Conservation (phyloP, 2,888 invertebrate species). For the Agrotis segetum region DNA sequence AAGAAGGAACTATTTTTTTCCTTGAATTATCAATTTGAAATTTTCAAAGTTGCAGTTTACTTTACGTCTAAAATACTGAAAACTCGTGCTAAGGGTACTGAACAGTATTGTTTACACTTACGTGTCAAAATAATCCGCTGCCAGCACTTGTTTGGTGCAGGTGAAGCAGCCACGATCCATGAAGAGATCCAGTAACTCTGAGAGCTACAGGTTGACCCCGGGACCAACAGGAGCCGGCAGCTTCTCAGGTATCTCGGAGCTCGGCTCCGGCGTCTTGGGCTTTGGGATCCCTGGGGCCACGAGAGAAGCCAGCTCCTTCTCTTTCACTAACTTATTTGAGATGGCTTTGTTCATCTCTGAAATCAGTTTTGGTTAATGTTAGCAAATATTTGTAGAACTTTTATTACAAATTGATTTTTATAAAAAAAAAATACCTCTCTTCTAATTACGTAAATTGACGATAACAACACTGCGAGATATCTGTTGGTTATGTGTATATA, state of each 20-base stretch:
- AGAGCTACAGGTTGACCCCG: conserved; percentile 15
- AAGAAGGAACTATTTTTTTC: no score
- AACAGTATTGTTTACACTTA: no score
- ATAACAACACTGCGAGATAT: no score
- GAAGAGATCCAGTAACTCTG: conserved; percentile 2
- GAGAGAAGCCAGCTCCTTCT: conserved; percentile 12
- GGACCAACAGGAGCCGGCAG: background rate
- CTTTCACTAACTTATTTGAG: background rate
- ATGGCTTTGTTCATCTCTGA: conserved; percentile 26
- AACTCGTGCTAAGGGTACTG: no score
- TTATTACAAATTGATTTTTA: background rate
- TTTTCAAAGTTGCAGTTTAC: no score
- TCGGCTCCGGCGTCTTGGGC: background rate
- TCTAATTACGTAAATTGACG: no score
- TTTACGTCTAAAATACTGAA: no score
- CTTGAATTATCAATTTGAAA: no score
- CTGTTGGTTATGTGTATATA: no score
- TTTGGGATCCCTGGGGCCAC: background rate
- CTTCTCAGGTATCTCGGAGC: background rate
- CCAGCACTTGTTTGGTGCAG: background rate
- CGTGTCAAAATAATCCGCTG: background rate
- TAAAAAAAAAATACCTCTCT: no score
- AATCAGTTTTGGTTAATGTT: conserved; percentile 14
- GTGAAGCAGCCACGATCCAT: background rate
- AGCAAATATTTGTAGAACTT: background rate